phyloP scores from a whole-genome alignment of 1,140 invertebrate genomes.

The Brachionus koreanus region DNA sequence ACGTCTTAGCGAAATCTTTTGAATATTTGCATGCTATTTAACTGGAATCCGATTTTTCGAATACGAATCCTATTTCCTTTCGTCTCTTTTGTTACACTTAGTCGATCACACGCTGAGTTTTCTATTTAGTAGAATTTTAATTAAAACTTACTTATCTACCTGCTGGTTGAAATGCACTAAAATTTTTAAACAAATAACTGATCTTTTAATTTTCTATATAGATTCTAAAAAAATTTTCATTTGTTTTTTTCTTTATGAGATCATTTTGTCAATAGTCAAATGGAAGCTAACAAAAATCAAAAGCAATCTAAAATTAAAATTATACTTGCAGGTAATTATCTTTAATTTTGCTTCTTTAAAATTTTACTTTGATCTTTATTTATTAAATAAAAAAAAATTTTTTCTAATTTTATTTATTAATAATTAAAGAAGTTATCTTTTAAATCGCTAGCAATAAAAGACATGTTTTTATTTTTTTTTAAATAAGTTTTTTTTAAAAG shows the following conservation, averaged over 20 bases:
- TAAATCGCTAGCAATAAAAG: too few species aligned
- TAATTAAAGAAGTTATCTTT: too few species aligned
- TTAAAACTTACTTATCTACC: constrained; percentile 16
- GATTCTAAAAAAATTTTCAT: not conserved
- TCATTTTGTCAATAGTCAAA: not conserved
- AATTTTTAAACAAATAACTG: not conserved
- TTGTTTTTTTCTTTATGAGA: not conserved
- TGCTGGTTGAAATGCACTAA: not conserved
- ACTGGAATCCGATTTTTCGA: not conserved
- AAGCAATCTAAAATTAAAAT: constrained; percentile 40
- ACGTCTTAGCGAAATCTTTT: not conserved
- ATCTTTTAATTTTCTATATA: not conserved
- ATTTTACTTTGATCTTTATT: too few species aligned
- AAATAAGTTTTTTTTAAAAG: too few species aligned
- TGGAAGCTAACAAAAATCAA: constrained; percentile 11
- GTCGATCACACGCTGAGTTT: not conserved
- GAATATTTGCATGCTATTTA: not conserved
- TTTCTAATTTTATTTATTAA: too few species aligned
- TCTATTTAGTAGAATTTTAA: constrained; percentile 1
- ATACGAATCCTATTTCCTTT: not conserved
- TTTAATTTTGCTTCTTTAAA: too few species aligned
- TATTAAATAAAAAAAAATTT: too few species aligned
- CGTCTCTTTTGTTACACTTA: constrained; percentile 17
- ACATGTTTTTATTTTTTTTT: too few species aligned
- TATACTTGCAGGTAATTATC: constrained; percentile 28